phyloP scores from a whole-genome alignment of 2,888 invertebrate genomes.

The Andrena camellia region DNA sequence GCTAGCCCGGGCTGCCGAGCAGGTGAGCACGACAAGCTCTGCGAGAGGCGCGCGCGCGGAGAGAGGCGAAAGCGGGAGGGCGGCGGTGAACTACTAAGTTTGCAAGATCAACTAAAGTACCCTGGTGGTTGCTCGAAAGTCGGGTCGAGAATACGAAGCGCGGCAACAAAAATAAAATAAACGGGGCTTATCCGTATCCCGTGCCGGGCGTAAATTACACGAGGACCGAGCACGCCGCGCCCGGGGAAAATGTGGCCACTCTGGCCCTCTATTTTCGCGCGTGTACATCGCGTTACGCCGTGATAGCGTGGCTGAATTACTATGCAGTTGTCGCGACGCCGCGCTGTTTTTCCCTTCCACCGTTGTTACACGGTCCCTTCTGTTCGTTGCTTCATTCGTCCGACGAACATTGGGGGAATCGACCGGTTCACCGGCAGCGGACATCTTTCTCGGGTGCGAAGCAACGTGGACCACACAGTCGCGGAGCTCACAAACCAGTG shows the following conservation, averaged over 20 bases:
- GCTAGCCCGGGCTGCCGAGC: slow-evolving; percentile 29
- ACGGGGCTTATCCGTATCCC: slow-evolving; percentile 67
- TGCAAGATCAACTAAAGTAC: slow-evolving; percentile 72
- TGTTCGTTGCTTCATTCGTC: not conserved
- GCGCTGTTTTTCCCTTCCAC: slow-evolving; percentile 1
- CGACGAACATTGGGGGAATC: not conserved
- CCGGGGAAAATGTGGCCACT: slow-evolving; percentile 59
- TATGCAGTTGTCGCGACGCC: slow-evolving; percentile 33
- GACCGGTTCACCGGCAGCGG: not conserved
- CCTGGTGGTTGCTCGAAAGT: slow-evolving; percentile 62
- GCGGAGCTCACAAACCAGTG: too few species aligned
- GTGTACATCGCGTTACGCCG: slow-evolving; percentile 43
- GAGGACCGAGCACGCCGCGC: slow-evolving; percentile 44
- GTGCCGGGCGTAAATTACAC: slow-evolving; percentile 68
- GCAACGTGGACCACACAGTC: too few species aligned
- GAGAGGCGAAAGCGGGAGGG: not conserved
- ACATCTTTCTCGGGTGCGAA: too few species aligned
- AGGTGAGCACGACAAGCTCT: slow-evolving; percentile 57
- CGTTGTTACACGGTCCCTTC: too few species aligned
- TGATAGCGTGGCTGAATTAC: slow-evolving; percentile 51
- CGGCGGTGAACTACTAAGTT: slow-evolving; percentile 63
- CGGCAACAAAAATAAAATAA: slow-evolving; percentile 71
- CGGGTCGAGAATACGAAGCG: slow-evolving; percentile 68
- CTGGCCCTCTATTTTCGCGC: slow-evolving; percentile 61
- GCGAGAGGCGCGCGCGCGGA: not conserved